Percentiles rank a stretch among this genome's conserved stretches.
phyloP scores from a whole-genome alignment of 2,113 vertebrate species.

The Plecotus auritus region DNA sequence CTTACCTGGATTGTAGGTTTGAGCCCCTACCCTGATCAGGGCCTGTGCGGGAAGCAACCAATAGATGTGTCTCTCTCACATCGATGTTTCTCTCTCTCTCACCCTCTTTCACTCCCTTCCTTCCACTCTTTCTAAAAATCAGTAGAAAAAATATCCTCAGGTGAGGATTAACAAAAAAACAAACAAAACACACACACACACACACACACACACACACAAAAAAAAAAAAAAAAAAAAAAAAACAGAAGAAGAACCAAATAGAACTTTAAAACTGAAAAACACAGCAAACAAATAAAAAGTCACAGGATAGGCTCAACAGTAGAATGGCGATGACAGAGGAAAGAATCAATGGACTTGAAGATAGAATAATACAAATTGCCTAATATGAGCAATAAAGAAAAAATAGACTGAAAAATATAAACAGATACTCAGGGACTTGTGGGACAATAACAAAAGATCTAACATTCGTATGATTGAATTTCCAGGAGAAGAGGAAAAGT shows the following conservation, averaged over 20 bases:
- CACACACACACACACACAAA: too few relatives aligned
- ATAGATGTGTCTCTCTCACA: too few relatives aligned
- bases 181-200: too few relatives aligned
- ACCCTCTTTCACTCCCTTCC: too few relatives aligned
- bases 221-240: too few relatives aligned
- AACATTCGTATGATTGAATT: background rate
- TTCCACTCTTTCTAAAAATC: too few relatives aligned
- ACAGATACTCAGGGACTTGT: background rate
- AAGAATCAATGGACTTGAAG: background rate
- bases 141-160: too few relatives aligned
- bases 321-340: background rate
- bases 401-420: background rate
- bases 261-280: background rate
- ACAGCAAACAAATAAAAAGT: slow-evolving; percentile 8
- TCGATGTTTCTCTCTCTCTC: too few relatives aligned
- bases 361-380: background rate
- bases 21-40: too few relatives aligned
- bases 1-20: too few relatives aligned
- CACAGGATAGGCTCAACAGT: background rate
- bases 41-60: too few relatives aligned
- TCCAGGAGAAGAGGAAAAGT: background rate
- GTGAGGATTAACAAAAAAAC: too few relatives aligned
- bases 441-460: background rate
- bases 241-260: background rate
- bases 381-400: background rate